Conservation (phyloP, 2,888 invertebrate species). For the Caenorhabditis sp. region DNA sequence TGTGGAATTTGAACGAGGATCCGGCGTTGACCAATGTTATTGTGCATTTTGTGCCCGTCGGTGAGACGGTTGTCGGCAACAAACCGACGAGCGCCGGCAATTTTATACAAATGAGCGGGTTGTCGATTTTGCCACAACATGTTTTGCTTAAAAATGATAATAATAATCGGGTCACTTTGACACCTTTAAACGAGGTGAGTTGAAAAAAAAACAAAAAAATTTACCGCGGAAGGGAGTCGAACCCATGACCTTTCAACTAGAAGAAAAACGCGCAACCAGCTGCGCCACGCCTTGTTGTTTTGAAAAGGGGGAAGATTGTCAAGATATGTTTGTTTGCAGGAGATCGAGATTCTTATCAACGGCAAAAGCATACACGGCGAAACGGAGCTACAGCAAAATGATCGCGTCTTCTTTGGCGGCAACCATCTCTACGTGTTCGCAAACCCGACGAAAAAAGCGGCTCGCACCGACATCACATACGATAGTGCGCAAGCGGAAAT, state of each 20-base stretch:
- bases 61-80: slow-evolving; percentile 69
- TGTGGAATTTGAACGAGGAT: slow-evolving; percentile 76
- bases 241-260: no score
- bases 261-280: no score
- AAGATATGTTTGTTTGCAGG: no score
- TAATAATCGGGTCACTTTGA: slow-evolving; percentile 67
- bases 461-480: slow-evolving; percentile 73
- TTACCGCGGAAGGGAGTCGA: not conserved
- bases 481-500: slow-evolving; percentile 75
- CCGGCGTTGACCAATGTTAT: slow-evolving; percentile 75
- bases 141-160: slow-evolving; percentile 72
- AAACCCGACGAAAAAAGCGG: slow-evolving; percentile 72
- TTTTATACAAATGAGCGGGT: slow-evolving; percentile 73
- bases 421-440: slow-evolving; percentile 75
- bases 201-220: no score
- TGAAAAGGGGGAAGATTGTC: no score
- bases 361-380: slow-evolving; percentile 73
- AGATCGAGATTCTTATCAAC: slow-evolving; percentile 73
- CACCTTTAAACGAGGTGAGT: slow-evolving; percentile 49
- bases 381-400: slow-evolving; percentile 74
- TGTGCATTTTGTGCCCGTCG: slow-evolving; percentile 74
- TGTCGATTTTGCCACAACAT: slow-evolving; percentile 74
- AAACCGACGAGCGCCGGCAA: slow-evolving; percentile 71
- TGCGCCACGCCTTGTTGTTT: not conserved
- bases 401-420: slow-evolving; percentile 74